Conservation (phyloP, 2,113 vertebrate genomes). For the Bothrops jararaca region DNA sequence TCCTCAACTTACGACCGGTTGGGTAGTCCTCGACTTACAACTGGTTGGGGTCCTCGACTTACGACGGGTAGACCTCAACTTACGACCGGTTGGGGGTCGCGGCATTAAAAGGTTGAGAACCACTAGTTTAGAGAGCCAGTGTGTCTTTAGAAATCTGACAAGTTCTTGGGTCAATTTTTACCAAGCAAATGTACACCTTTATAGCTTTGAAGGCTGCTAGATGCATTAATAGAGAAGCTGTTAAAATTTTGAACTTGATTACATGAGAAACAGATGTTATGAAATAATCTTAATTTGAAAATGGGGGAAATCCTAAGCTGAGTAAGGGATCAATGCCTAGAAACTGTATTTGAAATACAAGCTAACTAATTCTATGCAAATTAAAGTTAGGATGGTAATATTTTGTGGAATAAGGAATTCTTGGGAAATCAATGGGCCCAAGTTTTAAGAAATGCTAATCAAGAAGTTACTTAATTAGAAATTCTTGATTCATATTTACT, state of each 20-base stretch:
- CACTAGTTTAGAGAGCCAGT: not conserved
- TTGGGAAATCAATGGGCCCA: not conserved
- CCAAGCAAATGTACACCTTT: not conserved
- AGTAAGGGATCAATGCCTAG: not conserved
- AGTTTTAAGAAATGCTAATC: not conserved
- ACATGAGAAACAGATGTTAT: not conserved
- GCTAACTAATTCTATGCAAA: not conserved
- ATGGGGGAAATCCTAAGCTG: not conserved
- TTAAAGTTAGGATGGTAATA: not conserved
- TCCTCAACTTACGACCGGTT: too few species aligned
- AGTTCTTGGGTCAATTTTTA: not conserved
- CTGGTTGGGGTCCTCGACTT: too few species aligned
- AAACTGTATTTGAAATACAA: not conserved
- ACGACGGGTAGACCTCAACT: too few species aligned
- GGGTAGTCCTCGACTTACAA: too few species aligned
- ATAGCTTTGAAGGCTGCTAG: not conserved
- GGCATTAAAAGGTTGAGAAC: too few species aligned
- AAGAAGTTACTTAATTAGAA: not conserved
- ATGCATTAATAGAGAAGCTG: not conserved
- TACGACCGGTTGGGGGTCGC: too few species aligned
- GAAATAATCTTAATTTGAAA: not conserved
- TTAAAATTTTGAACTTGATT: not conserved
- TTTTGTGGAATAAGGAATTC: not conserved
- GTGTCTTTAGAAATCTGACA: not conserved
- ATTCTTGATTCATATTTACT: not conserved